Base-by-base conservation (phyloP, 2,888 invertebrate species). In the Leptura quadrifasciata region DNA sequence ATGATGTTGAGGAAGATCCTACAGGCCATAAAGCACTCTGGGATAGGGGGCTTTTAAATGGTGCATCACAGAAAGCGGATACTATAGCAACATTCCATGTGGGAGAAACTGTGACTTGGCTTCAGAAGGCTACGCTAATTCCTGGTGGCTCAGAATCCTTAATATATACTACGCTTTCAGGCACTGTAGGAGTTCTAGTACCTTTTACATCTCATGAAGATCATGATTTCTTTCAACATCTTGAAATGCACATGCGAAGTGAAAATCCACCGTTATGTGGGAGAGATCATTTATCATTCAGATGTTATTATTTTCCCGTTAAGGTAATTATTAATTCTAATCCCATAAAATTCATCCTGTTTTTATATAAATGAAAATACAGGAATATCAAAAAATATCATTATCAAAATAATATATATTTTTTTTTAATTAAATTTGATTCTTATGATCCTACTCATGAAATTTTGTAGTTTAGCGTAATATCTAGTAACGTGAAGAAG, bases 231-330 rank as follows among this genome's bases (percentile, higher is more conserved):
- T 99, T 99, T 91, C 98, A 99, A 88, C 98, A 99, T 90, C 91
- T 99, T 79, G 99, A 99, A 90, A 99, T 99, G 99, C 98, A 99
- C 89, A 97, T 99, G 97, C 91, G 99, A 69, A 96, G 97, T 80
- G 99, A 99, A 89, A 96, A 98, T 89, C 93, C 98, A 0, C 98
- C 99, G 0, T 90, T 99, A 0, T 98, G 98, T 90, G 99, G 99
- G 0, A 91, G 99, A 20, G 99, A 99, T 89, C 99, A 99, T 89
- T 91, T 99, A 31, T 97, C 98, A 0, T 99, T 95, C 90, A 93
- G 99, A 84, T 98, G 98, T 76, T 98, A 97, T 86, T 99, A 99
- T 90, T 98, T 96, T 88, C 98, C 99, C 47, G 96, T 98, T 39
- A 98, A 98, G 93, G 96, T 96, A 85, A 88, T 64, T 39, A n/a